Conservation (phyloP, 2,113 vertebrate genomes). For the Brachyhypopomus gauderio region DNA sequence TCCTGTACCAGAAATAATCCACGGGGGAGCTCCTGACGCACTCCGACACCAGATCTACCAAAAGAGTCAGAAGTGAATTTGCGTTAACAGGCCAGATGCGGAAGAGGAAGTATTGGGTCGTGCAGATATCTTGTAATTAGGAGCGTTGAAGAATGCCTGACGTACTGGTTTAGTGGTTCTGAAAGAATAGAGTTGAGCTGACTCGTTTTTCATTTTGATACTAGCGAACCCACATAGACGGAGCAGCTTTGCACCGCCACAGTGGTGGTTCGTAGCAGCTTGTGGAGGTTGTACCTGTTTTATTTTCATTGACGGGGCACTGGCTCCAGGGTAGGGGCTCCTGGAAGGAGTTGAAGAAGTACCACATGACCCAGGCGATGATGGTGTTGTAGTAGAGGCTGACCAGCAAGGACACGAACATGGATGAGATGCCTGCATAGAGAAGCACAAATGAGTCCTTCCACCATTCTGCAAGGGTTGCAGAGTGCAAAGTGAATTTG, state of each 20-base stretch:
- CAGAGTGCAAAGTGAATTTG: neutral
- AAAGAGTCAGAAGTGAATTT: neutral
- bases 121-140: too few relatives aligned
- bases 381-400: conserved; percentile 93
- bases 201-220: neutral
- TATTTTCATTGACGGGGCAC: conserved; percentile 79
- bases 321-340: conserved; percentile 83
- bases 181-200: too few relatives aligned
- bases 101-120: neutral
- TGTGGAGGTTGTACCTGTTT: conserved; percentile 73
- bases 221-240: neutral
- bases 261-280: neutral
- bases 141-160: neutral
- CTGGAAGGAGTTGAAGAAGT: conserved; percentile 73
- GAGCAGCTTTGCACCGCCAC: neutral
- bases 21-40: conserved; percentile 83
- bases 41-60: conserved; percentile 75
- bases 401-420: conserved; percentile 85
- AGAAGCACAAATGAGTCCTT: neutral
- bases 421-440: conserved; percentile 82
- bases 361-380: conserved; percentile 81
- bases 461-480: neutral
- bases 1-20: conserved; percentile 92
- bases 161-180: too few relatives aligned
- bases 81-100: neutral